Conservation (phyloP, 1,140 invertebrate genomes). For the Drosophila murphyi region DNA sequence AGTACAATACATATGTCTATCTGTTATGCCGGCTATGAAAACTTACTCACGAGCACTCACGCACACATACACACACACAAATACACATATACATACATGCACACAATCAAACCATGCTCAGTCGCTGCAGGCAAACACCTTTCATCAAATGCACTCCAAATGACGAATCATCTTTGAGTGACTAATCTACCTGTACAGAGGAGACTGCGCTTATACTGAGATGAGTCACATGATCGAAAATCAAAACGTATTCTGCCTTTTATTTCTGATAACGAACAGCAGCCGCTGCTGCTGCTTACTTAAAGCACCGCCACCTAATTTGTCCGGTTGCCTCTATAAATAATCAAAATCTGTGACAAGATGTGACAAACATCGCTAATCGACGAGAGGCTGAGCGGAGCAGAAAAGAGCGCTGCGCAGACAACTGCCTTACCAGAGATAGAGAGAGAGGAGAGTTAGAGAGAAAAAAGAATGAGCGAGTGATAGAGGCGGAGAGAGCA, state of each 20-base stretch:
- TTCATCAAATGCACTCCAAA: conserved; percentile 40
- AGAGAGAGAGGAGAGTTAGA: conserved; percentile 8
- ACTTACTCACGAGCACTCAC: background rate
- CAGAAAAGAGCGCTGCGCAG: conserved; percentile 29
- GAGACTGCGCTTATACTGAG: conserved; percentile 4
- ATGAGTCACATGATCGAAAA: conserved; percentile 35
- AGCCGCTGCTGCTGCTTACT: background rate
- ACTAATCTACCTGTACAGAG: conserved; percentile 52
- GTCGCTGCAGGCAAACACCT: conserved; percentile 41
- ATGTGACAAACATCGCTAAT: conserved; percentile 2
- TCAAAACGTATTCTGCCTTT: conserved; percentile 13
- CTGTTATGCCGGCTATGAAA: conserved; percentile 18
- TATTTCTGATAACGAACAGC: conserved; percentile 20
- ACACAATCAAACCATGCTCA: conserved; percentile 3
- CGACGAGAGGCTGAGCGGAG: conserved; percentile 13
- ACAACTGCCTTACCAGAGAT: conserved; percentile 28
- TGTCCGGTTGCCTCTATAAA: conserved; percentile 46
- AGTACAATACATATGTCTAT: conserved; percentile 13
- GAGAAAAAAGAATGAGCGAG: conserved; percentile 30
- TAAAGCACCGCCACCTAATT: conserved; percentile 32
- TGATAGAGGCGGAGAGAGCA: conserved; percentile 26
- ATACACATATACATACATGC: conserved; percentile 1
- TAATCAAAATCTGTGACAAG: conserved; percentile 32
- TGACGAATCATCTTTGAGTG: conserved; percentile 51
- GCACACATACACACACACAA: conserved; percentile 2